Base-by-base conservation (phyloP, 2,113 vertebrate species). In the Podilymbus podiceps region DNA sequence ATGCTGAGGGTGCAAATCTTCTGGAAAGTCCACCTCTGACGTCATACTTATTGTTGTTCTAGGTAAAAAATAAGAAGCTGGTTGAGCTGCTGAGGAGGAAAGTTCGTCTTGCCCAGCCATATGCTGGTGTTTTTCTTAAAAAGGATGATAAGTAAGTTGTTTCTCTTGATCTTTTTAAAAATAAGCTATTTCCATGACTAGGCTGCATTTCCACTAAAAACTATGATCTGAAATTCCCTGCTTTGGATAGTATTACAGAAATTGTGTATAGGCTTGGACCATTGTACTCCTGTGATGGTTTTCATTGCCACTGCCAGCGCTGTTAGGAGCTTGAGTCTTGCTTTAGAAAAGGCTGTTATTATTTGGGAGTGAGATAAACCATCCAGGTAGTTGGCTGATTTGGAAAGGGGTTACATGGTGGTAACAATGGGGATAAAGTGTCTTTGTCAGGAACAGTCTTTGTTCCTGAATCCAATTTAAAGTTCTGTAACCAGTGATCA, bases 51-150 rank as follows among this genome's bases (percentile, higher is more conserved):
- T 92, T 97, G 38, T 88, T 93, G 47, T 92, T 46, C 42, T 90
- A 99, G 99, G 99, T 99, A 12, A 99, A 99, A 93, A 99, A 99
- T 92, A 99, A 98, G 95, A 98, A 97, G 30, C 79, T 99, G 96
- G 98, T 99, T 97, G 99, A 99, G 77, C 98, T 99, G 73, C 91
- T 99, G 88, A 98, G 99, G 95, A 98, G 99, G 85, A 99, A 99
- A 85, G 99, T 99, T 17, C 98, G 99, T 30, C 98, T 99, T 28
- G 99, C 99, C 79, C 99, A 99, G 97, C 99, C 99, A 1, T 99
- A 99, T 9, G 99, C 99, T 13, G 99, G 99, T 3, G 98, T 99
- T 50, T 99, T 99, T 83, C 97, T 99, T 77, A 99, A 99, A 97
- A 99, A 96, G 94, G 99, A 99, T 76, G 99, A 99, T 89, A 98